Conservation (phyloP, 2,113 vertebrate genomes). For the Suncus etruscus region DNA sequence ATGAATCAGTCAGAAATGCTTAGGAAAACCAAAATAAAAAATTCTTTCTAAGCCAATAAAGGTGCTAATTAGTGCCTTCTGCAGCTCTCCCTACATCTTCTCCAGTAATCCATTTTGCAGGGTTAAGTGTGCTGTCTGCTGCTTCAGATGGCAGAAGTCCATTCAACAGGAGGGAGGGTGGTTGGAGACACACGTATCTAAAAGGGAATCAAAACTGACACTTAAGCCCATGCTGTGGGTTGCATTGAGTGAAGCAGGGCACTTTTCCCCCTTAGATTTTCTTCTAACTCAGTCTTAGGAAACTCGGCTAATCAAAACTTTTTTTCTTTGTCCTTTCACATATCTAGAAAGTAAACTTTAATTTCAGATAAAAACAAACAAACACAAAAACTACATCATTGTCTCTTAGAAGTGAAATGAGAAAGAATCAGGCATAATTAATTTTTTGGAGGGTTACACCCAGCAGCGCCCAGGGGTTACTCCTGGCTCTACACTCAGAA, state of each 20-base stretch:
- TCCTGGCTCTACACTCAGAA: too few species aligned
- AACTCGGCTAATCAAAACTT: background rate
- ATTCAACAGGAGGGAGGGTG: slow-evolving; percentile 68
- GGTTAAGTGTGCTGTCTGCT: slow-evolving; percentile 81
- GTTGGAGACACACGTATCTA: slow-evolving; percentile 48
- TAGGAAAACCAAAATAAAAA: slow-evolving; percentile 86
- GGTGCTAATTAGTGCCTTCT: slow-evolving; percentile 86
- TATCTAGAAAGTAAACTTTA: slow-evolving; percentile 36
- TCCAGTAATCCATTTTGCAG: slow-evolving; percentile 76
- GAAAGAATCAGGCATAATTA: background rate
- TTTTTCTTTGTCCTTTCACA: background rate
- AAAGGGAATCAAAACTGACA: slow-evolving; percentile 55
- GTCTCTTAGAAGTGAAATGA: background rate
- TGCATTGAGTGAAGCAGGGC: background rate
- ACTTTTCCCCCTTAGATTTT: background rate
- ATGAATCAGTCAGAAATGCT: slow-evolving; percentile 85
- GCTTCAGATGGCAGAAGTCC: slow-evolving; percentile 81
- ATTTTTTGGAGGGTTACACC: too few species aligned
- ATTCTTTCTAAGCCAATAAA: slow-evolving; percentile 84
- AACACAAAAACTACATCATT: background rate
- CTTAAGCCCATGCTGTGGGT: slow-evolving; percentile 43
- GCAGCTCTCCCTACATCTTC: slow-evolving; percentile 80
- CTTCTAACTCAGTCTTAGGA: background rate
- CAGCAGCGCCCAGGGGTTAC: too few species aligned
- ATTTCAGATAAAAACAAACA: background rate